Percentiles rank a stretch among this genome's conserved stretches.
Evolutionary conservation across 2,888 invertebrate genomes (phyloP).

Genomic region (Cephus pulcher): DNA sequence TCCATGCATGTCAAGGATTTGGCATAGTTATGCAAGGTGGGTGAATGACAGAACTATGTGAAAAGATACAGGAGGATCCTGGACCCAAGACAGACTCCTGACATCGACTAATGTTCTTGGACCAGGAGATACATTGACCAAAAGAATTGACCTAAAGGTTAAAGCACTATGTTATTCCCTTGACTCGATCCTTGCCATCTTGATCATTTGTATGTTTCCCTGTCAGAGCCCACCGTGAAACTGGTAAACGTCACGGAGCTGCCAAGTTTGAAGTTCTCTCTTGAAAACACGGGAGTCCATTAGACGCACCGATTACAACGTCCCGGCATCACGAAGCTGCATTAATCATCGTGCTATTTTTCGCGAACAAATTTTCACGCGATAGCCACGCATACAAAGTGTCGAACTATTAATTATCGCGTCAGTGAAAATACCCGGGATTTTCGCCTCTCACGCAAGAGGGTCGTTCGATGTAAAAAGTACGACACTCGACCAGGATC

Average conservation of each 20-base stretch:
- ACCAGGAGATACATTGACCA: background rate
- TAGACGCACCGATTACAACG: background rate
- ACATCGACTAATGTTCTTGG: background rate
- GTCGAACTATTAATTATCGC: background rate
- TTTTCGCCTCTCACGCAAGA: background rate
- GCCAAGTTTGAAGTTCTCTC: background rate
- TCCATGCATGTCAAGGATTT: background rate
- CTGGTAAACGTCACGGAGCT: background rate
- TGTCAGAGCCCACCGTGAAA: background rate
- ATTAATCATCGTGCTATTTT: background rate
- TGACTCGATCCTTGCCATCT: background rate
- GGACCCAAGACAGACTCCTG: background rate
- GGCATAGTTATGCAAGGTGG: background rate
- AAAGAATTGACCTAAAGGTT: background rate
- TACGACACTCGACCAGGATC: background rate
- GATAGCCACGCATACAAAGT: background rate
- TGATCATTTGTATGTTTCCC: background rate
- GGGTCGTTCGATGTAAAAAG: background rate
- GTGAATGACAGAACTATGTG: background rate
- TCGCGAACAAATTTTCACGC: background rate
- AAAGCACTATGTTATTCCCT: background rate
- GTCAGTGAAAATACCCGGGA: background rate
- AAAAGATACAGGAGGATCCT: background rate
- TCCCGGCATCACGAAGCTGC: background rate
- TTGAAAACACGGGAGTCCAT: background rate